Conservation (phyloP, 2,113 vertebrate genomes). For the Boleophthalmus pectinirostris region DNA sequence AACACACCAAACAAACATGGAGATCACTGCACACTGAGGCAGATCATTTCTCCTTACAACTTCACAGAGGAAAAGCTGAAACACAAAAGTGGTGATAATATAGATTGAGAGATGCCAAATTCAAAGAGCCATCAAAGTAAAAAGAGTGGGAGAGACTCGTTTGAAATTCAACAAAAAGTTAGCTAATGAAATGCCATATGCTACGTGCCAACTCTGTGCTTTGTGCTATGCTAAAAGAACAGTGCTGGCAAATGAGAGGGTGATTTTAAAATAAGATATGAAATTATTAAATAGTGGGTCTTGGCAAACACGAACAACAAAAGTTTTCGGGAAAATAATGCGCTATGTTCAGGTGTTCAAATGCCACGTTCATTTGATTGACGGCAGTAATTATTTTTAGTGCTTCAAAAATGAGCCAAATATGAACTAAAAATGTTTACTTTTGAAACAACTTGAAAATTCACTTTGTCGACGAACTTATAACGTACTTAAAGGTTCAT, state of each 20-base stretch:
- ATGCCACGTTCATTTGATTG: background rate
- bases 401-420: background rate
- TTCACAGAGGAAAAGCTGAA: background rate
- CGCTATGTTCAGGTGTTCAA: conserved; percentile 2
- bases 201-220: conserved; percentile 3
- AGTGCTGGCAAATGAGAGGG: conserved; percentile 2
- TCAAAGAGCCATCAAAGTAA: background rate
- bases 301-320: conserved; percentile 4
- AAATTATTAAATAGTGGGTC: background rate
- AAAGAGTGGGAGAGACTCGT: conserved; percentile 2
- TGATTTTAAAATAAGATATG: conserved; percentile 3
- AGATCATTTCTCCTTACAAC: background rate
- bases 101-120: conserved; percentile 1
- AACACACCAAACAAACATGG: no score
- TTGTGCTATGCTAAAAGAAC: conserved; percentile 11
- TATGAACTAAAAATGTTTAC: background rate
- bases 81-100: background rate
- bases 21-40: no score
- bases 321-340: background rate
- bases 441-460: background rate
- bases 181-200: conserved; percentile 1
- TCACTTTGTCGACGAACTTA: background rate
- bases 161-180: conserved; percentile 2
- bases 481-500: no score
- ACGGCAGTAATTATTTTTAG: conserved; percentile 4